Conservation (phyloP, 2,113 vertebrate species). For the Clarias magur region DNA sequence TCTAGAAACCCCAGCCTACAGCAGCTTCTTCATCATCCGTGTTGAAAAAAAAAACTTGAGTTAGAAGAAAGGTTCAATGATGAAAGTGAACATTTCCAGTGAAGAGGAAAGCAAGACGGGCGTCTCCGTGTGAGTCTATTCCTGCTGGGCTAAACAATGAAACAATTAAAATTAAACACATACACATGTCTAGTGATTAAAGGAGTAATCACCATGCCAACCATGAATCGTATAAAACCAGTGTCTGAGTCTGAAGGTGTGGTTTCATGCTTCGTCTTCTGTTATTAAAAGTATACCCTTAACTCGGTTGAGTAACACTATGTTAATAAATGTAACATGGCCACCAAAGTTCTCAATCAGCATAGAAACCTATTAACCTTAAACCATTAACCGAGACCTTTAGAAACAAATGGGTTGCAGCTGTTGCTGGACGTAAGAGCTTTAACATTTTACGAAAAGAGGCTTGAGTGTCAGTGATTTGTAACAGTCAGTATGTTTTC, state of each 20-base stretch:
- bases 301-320: neutral
- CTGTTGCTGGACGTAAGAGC: neutral
- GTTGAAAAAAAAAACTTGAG: slow-evolving; percentile 17
- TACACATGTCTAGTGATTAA: slow-evolving; percentile 41
- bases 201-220: slow-evolving; percentile 6
- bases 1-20: slow-evolving; percentile 13
- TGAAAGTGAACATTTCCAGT: slow-evolving; percentile 6
- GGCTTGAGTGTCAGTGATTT: slow-evolving; percentile 1
- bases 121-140: slow-evolving; percentile 24
- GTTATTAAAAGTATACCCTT: neutral
- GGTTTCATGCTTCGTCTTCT: slow-evolving; percentile 2
- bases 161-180: slow-evolving; percentile 47
- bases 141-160: slow-evolving; percentile 37
- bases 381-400: neutral
- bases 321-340: neutral
- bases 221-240: neutral
- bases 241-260: slow-evolving; percentile 3
- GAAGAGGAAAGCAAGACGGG: neutral
- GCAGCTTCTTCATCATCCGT: slow-evolving; percentile 34
- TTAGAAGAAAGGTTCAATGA: slow-evolving; percentile 39
- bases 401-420: slow-evolving; percentile 6
- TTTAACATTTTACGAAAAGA: neutral
- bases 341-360: neutral
- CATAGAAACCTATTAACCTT: neutral
- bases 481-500: slow-evolving; percentile 1